Evolutionary conservation across 2,113 vertebrate genomes (phyloP).

Genomic region (Morone chrysops): DNA sequence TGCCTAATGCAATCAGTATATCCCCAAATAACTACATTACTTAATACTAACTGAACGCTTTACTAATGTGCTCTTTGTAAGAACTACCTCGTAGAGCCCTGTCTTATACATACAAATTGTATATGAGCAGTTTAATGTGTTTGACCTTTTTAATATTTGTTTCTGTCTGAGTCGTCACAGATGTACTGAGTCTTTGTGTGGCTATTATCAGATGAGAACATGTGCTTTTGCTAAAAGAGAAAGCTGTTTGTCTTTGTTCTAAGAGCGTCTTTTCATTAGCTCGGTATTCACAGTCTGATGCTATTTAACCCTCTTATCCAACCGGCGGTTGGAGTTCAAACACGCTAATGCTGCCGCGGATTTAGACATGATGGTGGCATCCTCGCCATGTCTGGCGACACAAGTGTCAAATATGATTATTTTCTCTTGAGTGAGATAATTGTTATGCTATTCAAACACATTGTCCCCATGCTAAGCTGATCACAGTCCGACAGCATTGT

Average conservation of each 20-base stretch:
- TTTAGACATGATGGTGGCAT: not conserved
- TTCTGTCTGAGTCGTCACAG: constrained; percentile 1
- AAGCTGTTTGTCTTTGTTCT: not conserved
- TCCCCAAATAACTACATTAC: not conserved
- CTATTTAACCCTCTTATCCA: constrained; percentile 30
- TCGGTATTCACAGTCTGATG: constrained; percentile 3
- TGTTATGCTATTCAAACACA: constrained; percentile 10
- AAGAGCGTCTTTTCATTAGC: constrained; percentile 21
- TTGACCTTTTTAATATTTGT: not conserved
- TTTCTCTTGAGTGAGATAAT: constrained; percentile 17
- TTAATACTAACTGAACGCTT: not conserved
- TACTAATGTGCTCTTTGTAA: too few relatives aligned
- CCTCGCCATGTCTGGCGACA: not conserved
- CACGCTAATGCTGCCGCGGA: not conserved
- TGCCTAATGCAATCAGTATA: too few relatives aligned
- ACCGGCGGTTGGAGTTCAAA: constrained; percentile 18
- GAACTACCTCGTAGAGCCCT: not conserved
- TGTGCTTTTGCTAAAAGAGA: constrained; percentile 4
- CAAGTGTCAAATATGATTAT: constrained; percentile 4
- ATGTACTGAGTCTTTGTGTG: constrained; percentile 1
- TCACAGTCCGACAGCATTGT: constrained; percentile 2
- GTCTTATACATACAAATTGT: too few relatives aligned
- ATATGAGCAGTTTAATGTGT: not conserved
- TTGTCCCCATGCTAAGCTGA: constrained; percentile 5
- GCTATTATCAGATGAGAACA: not conserved